Evolutionary conservation across 2,113 vertebrate species (phyloP).

Genomic region (Coryphaenoides rupestris): DNA sequence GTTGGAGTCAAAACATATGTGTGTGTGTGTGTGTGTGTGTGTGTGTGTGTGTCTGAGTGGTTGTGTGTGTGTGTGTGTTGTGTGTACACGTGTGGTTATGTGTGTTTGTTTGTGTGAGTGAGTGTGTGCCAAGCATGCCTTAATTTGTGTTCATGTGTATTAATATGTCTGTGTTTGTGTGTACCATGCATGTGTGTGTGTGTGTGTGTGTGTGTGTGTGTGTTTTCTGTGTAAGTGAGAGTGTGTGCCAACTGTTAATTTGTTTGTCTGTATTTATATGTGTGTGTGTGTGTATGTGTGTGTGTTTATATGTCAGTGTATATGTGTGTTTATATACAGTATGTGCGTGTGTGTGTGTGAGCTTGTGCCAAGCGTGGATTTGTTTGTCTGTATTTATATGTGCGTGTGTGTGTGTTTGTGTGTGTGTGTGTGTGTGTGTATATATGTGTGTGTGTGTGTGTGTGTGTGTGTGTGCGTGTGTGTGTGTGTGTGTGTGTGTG

Average conservation of each 20-base stretch:
- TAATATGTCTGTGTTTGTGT: slow-evolving; percentile 23
- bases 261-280: neutral
- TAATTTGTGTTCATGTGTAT: slow-evolving; percentile 36
- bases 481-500: slow-evolving; percentile 34
- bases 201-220: slow-evolving; percentile 15
- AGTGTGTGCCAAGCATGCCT: no score
- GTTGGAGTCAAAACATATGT: slow-evolving; percentile 36
- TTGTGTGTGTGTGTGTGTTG: neutral
- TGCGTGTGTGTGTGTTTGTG: slow-evolving; percentile 10
- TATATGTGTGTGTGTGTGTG: slow-evolving; percentile 34
- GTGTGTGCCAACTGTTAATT: no score
- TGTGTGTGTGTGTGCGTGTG: slow-evolving; percentile 19
- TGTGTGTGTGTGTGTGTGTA: slow-evolving; percentile 4
- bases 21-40: slow-evolving; percentile 17
- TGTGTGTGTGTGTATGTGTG: neutral
- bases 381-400: slow-evolving; percentile 33
- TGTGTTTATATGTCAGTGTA: neutral
- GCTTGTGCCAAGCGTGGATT: no score
- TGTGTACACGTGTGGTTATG: no score
- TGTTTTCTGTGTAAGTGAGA: slow-evolving; percentile 34
- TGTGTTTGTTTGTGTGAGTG: no score
- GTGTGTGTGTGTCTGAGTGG: slow-evolving; percentile 20
- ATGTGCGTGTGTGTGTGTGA: slow-evolving; percentile 24
- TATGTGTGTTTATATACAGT: slow-evolving; percentile 6
- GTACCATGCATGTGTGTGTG: neutral